phyloP scores from a whole-genome alignment of 2,888 invertebrate species.

The Cremastinae sp. region DNA sequence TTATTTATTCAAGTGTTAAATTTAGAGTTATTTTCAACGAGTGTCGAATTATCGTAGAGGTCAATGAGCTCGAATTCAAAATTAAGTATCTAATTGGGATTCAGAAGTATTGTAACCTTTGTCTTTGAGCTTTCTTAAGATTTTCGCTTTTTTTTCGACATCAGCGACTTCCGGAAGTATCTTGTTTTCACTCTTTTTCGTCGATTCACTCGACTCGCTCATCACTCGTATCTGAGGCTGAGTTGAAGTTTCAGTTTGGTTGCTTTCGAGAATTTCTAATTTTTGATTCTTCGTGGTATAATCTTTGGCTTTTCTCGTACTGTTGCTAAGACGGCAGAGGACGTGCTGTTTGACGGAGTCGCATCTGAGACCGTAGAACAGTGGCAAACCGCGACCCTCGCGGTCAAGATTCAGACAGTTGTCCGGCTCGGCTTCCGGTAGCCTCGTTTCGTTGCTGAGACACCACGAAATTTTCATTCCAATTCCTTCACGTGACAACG shows the following conservation, averaged over 20 bases:
- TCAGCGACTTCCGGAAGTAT: slow-evolving; percentile 18
- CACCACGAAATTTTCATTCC: slow-evolving; percentile 61
- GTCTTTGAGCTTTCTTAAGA: slow-evolving; percentile 18
- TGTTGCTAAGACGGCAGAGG: slow-evolving; percentile 49
- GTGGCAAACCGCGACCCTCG: slow-evolving; percentile 61
- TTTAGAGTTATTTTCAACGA: not conserved
- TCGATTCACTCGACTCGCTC: not conserved
- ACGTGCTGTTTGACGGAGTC: slow-evolving; percentile 59
- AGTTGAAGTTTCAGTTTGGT: not conserved
- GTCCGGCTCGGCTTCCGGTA: slow-evolving; percentile 58
- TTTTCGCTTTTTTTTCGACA: slow-evolving; percentile 37
- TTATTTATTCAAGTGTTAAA: not conserved
- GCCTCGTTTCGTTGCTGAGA: slow-evolving; percentile 50
- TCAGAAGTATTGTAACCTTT: slow-evolving; percentile 45
- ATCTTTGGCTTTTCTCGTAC: slow-evolving; percentile 1
- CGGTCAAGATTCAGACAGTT: slow-evolving; percentile 64
- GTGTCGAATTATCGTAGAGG: slow-evolving; percentile 22
- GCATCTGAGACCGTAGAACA: slow-evolving; percentile 64
- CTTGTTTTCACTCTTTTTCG: not conserved
- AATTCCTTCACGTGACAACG: slow-evolving; percentile 44
- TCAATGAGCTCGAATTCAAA: slow-evolving; percentile 35
- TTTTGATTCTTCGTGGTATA: slow-evolving; percentile 4
- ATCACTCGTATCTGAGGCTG: not conserved
- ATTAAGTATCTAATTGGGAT: slow-evolving; percentile 34
- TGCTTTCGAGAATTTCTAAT: not conserved